These are phyloP conservation scores for Cephus rjabovi DNA, from an alignment of 2,888 invertebrate species.

Conservation along the genomic window DNA sequence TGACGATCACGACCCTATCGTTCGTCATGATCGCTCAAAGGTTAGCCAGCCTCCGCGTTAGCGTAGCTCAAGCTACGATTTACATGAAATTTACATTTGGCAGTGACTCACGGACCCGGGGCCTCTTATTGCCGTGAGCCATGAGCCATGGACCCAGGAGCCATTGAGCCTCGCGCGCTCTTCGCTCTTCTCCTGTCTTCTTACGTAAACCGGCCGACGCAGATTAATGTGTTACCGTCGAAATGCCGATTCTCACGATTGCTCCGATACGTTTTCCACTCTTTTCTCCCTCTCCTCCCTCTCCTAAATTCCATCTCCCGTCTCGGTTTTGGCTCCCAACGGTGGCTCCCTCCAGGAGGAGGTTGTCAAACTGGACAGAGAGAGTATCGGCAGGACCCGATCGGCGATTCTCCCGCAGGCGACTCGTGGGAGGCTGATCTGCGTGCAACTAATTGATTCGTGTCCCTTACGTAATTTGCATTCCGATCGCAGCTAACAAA, in stretches of 20 bases:
- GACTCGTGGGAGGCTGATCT: neutral
- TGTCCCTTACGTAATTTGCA: slow-evolving; percentile 45
- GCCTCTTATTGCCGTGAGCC: neutral
- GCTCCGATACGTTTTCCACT: neutral
- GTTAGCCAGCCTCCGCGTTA: neutral
- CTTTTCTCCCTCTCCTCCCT: too few relatives aligned
- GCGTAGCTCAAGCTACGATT: slow-evolving; percentile 36
- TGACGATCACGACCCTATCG: slow-evolving; percentile 43
- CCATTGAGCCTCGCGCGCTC: neutral
- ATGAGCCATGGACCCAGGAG: neutral
- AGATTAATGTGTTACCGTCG: neutral
- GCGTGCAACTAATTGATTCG: slow-evolving; percentile 37
- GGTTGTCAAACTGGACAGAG: neutral
- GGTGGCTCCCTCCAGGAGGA: neutral
- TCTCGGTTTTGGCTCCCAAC: neutral
- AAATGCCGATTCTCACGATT: neutral
- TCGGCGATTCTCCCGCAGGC: neutral
- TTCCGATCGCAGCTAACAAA: slow-evolving; percentile 48
- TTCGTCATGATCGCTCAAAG: slow-evolving; percentile 19
- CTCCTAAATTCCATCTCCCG: neutral
- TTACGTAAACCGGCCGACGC: neutral
- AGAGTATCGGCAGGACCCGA: neutral
- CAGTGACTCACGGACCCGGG: slow-evolving; percentile 30
- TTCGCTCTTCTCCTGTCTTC: neutral
- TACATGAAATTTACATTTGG: slow-evolving; percentile 51